Evolutionary conservation across 2,797 vertebrate species (phyloP), one percentile per base, ranked within the genome.

Genomic region (Crenuchus spilurus): DNA sequence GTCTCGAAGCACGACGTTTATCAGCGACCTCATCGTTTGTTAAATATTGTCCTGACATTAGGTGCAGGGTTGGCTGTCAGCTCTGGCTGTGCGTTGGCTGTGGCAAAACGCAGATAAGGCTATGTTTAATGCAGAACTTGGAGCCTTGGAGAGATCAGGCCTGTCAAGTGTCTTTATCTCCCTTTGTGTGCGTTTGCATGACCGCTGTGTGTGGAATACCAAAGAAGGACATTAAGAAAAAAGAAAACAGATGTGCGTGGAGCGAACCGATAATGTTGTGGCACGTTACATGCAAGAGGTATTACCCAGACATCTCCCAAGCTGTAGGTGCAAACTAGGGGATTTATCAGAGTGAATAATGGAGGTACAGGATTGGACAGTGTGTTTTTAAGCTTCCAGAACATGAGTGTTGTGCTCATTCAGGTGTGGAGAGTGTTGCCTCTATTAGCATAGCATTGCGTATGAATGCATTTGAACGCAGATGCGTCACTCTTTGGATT

Each of bases 161-260:
- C 68, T 78, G 80, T 82, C 72, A 76, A 72, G 78, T 75, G 66
- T 78, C 80, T 77, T 83, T 83, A 76, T 81, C 78, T 83, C 64
- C 18, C 44, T 65, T 75, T 77, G 46, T 70, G 62, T 57, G 31
- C 46, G 22, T 80, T 72, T 72, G 62, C 26, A 22, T 69, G 72
- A 48, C 57, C 65, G 51, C 41, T 11, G 22, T 68, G 75, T 48
- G 22, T 10, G 28, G 78, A 78, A 80, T 82, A 64, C 33, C 44
- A 37, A 79, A 64, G 33, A 28, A 65, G 66, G 44, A 54, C 69
- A 70, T 65, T 74, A 55, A 5, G 51, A 37, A 30, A 41, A 67
- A 48, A 6, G 14, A 26, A 51, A 9, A 4, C n/a, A 16, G 39
- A 74, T 35, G 44, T n/a, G 18, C 35, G 31, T 28, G 22, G 39